Evolutionary conservation across 2,888 invertebrate genomes (phyloP).

Genomic region (Argyresthia albistria): DNA sequence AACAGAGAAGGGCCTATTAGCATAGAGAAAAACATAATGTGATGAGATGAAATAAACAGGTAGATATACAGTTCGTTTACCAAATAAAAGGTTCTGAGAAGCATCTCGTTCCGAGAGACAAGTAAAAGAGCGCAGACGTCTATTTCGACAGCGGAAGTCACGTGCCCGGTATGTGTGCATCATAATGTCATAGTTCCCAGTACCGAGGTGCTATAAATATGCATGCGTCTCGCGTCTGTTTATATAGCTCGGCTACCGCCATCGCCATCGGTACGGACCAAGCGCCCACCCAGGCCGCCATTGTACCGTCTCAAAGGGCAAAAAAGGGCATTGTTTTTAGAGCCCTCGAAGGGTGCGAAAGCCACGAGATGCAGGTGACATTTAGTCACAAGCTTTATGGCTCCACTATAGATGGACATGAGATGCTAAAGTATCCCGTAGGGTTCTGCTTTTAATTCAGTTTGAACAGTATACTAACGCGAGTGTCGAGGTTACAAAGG

Average conservation of each 20-base stretch:
- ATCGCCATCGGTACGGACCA: slow-evolving; percentile 20
- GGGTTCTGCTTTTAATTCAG: neutral
- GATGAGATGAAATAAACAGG: too few relatives aligned
- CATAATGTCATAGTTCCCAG: slow-evolving; percentile 52
- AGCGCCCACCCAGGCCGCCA: slow-evolving; percentile 44
- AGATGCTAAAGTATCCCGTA: neutral
- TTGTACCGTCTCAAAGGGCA: slow-evolving; percentile 31
- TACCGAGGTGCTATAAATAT: slow-evolving; percentile 49
- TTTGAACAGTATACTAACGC: neutral
- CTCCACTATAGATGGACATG: too few relatives aligned
- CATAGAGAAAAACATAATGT: too few relatives aligned
- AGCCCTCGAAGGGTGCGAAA: slow-evolving; percentile 22
- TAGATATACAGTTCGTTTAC: too few relatives aligned
- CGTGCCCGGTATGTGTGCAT: slow-evolving; percentile 40
- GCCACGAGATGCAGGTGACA: neutral
- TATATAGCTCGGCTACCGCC: slow-evolving; percentile 14
- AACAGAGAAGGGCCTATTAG: too few relatives aligned
- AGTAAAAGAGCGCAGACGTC: slow-evolving; percentile 3
- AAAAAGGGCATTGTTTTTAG: slow-evolving; percentile 37
- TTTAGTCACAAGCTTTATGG: neutral
- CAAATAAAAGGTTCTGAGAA: neutral
- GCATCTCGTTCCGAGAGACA: neutral
- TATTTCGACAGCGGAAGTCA: slow-evolving; percentile 52
- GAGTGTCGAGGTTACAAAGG: neutral
- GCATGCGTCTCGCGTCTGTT: slow-evolving; percentile 23